Evolutionary conservation across 2,888 invertebrate species (phyloP), one percentile per base, ranked within the genome.

Genomic region (Cheiracanthium punctorium): DNA sequence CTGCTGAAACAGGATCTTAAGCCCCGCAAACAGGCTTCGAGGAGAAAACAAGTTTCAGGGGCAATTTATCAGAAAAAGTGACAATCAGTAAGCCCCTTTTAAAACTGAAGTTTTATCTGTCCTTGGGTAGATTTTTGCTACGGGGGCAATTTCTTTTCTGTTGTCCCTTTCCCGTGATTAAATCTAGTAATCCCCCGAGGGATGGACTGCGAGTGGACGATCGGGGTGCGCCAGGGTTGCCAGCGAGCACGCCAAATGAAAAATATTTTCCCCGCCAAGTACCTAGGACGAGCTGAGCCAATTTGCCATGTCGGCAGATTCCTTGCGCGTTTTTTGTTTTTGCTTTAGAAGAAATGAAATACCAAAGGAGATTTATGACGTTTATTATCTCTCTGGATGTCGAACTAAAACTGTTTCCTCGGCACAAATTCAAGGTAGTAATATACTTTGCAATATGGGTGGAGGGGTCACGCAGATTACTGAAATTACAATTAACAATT

Each of bases 71-170:
- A 85, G 79, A 65, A 85, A 77, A 85, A 79, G 79, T 85, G 84
- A 85, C 84, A 85, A 85, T 85, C 73, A 80, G 84, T 79, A 85
- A 85, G 84, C 79, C 84, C 79, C 84, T 85, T 85, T 37, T 85
- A 85, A 85, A 85, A 79, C 79, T 73, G 52, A 67, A 74, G 74
- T 79, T 85, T 85, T 85, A 85, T 85, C 84, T 79, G 82, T 72
- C 58, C 67, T 69, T 75, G 52, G 37, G 77, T 77, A 33, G 82
- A 84, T 85, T 85, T 85, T 73, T 79, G 73, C 79, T 70, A 37
- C 58, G 14, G 71, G 10, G 77, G 82, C 33, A 72, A 85, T 77
- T 74, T 85, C 72, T 77, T 52, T 79, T 73, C 41, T 67, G 8
- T 43, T 67, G 75, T 74, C 77, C 64, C 79, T 67, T 77, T 32